Evolutionary conservation across 2,797 vertebrate genomes (phyloP), one percentile per base, ranked within the genome.

Genomic region (Myotis pilosus): DNA sequence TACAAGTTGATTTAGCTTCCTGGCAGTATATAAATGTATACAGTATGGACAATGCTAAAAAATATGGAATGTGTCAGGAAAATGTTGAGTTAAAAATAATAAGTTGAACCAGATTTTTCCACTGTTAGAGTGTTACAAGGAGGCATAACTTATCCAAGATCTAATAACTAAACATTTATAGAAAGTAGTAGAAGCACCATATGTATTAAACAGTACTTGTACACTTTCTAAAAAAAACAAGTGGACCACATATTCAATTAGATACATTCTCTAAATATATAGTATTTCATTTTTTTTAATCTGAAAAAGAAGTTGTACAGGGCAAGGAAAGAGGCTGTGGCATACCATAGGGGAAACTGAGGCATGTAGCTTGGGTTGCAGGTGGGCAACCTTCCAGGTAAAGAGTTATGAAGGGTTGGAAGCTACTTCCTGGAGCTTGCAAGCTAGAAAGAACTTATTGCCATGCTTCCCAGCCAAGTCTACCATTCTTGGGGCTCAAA

Each of bases 61-160:
- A 69, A 84, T 87, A 84, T n/a, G 11, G 76, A 94, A n/a, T 80
- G 71, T 3, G 92, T 94, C 64, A 92, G 64, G 38, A 75, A 95
- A 51, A 49, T 81, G 4, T 53, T 74, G 23, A 89, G 64, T 74
- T 91, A 30, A 84, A 96, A 94, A 78, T 86, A 68, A 51, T 53
- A 4, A 89, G 25, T 57, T 66, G 17, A 87, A 72, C 78, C 71
- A 87, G 55, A 69, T 47, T 91, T 89, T 87, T 91, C 17, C 33
- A 74, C 44, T 75, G 53, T 33, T 84, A 69, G 9, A 64, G 30
- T 64, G 13, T 75, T 86, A 23, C 3, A 74, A 11, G 60, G 60
- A 95, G 60, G 36, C 4, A 55, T 38, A 94, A 78, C 9, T 87
- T 74, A 79, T 22, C 68, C 16, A 92, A 72, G 25, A 66, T 78